Evolutionary conservation across 2,113 vertebrate species (phyloP).

Genomic region (Amblyornis subalaris): DNA sequence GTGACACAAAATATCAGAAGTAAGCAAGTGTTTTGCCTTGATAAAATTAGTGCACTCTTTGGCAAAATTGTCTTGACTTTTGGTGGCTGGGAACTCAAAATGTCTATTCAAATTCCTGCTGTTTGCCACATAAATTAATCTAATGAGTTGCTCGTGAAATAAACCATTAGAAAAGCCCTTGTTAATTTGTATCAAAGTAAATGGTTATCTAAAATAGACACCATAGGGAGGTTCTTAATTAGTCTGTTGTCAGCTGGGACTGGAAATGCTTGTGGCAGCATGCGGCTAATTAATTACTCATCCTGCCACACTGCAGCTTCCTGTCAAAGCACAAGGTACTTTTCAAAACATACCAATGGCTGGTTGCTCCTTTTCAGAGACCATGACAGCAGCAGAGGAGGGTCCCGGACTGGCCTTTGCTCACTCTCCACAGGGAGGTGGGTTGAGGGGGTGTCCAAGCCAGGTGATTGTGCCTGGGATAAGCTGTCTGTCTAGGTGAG

Average conservation of each 20-base stretch:
- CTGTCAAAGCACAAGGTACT: slow-evolving; percentile 10
- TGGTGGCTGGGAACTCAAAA: not conserved
- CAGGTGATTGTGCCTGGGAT: not conserved
- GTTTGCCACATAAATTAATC: slow-evolving; percentile 46
- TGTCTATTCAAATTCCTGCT: slow-evolving; percentile 28
- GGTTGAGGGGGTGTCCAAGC: not conserved
- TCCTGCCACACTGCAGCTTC: slow-evolving; percentile 41
- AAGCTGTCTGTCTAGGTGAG: rapidly evolving
- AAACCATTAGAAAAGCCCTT: slow-evolving; percentile 54
- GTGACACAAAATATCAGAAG: not conserved
- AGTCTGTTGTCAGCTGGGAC: slow-evolving; percentile 51
- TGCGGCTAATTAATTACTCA: slow-evolving; percentile 68
- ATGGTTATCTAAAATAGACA: slow-evolving; percentile 62
- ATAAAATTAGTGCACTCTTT: not conserved
- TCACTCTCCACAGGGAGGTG: not conserved
- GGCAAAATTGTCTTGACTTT: not conserved
- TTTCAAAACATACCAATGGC: not conserved
- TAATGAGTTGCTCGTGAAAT: slow-evolving; percentile 51
- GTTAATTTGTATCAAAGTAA: slow-evolving; percentile 55
- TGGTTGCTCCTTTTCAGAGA: not conserved
- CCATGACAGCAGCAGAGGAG: not conserved
- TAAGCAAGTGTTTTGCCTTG: not conserved
- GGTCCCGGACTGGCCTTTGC: not conserved
- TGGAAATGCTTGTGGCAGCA: slow-evolving; percentile 56
- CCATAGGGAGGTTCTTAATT: slow-evolving; percentile 70